Conservation (phyloP, 2,888 invertebrate genomes). For the Malacosoma neustria region DNA sequence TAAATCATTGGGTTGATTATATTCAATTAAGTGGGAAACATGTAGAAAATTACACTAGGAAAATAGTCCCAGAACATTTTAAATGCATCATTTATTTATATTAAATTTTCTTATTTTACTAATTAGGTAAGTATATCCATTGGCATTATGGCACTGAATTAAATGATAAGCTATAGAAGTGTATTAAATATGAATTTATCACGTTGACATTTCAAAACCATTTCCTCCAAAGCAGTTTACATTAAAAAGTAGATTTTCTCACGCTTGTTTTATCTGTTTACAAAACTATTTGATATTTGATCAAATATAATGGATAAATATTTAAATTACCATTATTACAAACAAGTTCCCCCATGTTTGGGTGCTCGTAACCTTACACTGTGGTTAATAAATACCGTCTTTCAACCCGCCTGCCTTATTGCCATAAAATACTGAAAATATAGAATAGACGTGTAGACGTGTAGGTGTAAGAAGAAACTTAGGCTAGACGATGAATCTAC, state of each 20-base stretch:
- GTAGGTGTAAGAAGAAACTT: too few relatives aligned
- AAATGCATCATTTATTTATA: too few relatives aligned
- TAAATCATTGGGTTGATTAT: too few relatives aligned
- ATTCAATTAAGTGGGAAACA: too few relatives aligned
- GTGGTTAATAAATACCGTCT: constrained; percentile 51
- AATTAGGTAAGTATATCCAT: too few relatives aligned
- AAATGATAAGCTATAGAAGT: background rate
- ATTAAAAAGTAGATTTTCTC: constrained; percentile 18
- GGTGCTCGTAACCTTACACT: constrained; percentile 53
- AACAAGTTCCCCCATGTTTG: constrained; percentile 37
- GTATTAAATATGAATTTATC: background rate
- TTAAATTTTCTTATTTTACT: too few relatives aligned
- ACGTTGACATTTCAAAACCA: background rate
- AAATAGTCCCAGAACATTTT: too few relatives aligned
- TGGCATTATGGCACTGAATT: too few relatives aligned
- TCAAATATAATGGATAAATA: constrained; percentile 37
- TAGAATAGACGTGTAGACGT: too few relatives aligned
- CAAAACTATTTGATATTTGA: constrained; percentile 22
- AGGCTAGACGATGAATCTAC: too few relatives aligned
- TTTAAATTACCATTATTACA: constrained; percentile 45
- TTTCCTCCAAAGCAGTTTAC: background rate
- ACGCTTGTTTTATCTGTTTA: constrained; percentile 24
- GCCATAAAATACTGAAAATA: too few relatives aligned
- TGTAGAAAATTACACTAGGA: too few relatives aligned
- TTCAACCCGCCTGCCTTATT: constrained; percentile 57